phyloP scores from a whole-genome alignment of 2,888 invertebrate genomes.

The Thymelicus sylvestris region DNA sequence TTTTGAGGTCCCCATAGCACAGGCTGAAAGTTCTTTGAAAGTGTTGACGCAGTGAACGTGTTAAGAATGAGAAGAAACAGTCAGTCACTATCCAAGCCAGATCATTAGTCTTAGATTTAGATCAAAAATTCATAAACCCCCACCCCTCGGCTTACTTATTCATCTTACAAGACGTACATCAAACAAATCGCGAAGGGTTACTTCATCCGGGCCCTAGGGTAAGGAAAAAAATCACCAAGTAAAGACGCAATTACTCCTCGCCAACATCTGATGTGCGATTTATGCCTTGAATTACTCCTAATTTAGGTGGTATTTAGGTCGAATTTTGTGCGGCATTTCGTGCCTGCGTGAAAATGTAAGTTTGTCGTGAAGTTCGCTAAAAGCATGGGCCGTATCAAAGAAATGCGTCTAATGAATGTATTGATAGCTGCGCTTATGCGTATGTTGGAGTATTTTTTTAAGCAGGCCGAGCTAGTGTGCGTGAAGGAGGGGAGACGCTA shows the following conservation, averaged over 20 bases:
- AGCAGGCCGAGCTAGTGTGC: conserved; percentile 61
- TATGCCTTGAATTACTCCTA: conserved; percentile 26
- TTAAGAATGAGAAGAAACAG: background rate
- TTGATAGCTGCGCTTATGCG: conserved; percentile 75
- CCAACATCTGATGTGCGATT: conserved; percentile 51
- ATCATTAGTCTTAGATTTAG: conserved; percentile 31
- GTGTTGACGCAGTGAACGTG: too few relatives aligned
- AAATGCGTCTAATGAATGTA: conserved; percentile 83
- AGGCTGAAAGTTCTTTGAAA: too few relatives aligned
- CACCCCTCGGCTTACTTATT: conserved; percentile 41
- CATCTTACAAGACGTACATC: conserved; percentile 64
- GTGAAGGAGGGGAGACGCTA: conserved; percentile 75
- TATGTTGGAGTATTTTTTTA: conserved; percentile 73
- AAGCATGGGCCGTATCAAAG: conserved; percentile 79
- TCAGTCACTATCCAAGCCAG: conserved; percentile 9
- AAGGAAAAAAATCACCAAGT: conserved; percentile 66
- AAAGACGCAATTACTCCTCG: conserved; percentile 80
- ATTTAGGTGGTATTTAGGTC: conserved; percentile 47
- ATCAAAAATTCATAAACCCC: conserved; percentile 44
- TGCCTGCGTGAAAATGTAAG: conserved; percentile 46
- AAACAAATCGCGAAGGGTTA: conserved; percentile 55
- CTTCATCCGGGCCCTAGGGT: conserved; percentile 61
- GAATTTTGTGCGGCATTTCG: conserved; percentile 47
- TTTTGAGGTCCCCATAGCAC: too few relatives aligned
- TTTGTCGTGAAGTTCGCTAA: conserved; percentile 66